Evolutionary conservation across 2,888 invertebrate species (phyloP).

Genomic region (Glaucopsyche alexis): DNA sequence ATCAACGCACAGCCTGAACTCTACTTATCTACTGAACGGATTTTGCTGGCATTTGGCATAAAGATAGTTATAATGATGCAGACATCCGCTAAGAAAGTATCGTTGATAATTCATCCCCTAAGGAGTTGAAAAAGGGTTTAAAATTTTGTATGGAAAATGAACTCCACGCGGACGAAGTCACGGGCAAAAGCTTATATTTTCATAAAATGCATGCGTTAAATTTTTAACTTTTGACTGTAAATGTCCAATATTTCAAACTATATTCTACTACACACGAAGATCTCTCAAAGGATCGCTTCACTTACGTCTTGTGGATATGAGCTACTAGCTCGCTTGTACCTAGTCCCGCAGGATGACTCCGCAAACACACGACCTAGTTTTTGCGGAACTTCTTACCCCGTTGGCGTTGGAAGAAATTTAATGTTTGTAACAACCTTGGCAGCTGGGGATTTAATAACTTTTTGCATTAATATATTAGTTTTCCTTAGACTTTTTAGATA

Average conservation of each 20-base stretch:
- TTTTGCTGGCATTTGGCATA: too few relatives aligned
- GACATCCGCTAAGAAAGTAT: too few relatives aligned
- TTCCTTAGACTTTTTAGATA: not conserved
- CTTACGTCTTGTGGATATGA: not conserved
- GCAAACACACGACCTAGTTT: conserved; percentile 17
- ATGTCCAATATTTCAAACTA: not conserved
- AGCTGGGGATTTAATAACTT: not conserved
- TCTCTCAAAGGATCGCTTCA: not conserved
- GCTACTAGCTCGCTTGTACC: too few relatives aligned
- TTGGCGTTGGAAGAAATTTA: not conserved
- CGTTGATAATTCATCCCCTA: too few relatives aligned
- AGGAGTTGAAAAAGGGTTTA: too few relatives aligned
- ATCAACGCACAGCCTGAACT: too few relatives aligned
- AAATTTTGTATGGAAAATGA: too few relatives aligned
- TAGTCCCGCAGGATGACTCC: conserved; percentile 19
- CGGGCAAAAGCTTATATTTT: too few relatives aligned
- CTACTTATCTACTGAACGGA: too few relatives aligned
- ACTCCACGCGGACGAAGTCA: too few relatives aligned
- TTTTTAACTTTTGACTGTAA: not conserved
- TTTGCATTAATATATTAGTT: not conserved
- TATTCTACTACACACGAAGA: not conserved
- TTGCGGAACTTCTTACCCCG: conserved; percentile 7
- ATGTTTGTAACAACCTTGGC: conserved; percentile 16
- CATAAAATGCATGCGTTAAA: too few relatives aligned
- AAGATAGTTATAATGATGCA: too few relatives aligned